Evolutionary conservation across 2,888 invertebrate genomes (phyloP), one percentile per base, ranked within the genome.

Genomic region (Tachina lurida): DNA sequence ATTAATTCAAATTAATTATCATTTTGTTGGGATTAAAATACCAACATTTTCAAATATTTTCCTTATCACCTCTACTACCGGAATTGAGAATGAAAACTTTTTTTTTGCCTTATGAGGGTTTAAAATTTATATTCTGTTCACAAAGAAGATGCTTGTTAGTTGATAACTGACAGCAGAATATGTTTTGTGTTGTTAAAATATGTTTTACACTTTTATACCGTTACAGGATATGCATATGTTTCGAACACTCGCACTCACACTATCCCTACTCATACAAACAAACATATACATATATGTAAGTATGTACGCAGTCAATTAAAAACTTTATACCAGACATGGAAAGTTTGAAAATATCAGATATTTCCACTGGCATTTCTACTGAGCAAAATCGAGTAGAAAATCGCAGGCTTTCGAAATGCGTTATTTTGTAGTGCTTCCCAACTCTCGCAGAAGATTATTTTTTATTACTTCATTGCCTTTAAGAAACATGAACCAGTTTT

Each of bases 1-100:
- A 84, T 84, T 74, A 79, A 79, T 74, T 47, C n/a, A 74, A 74
- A 84, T 78, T 78, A 79, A 79, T 84, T 70, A 75, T n/a, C 39
- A 49, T 74, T 70, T 54, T 62, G 45, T 74, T 13, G 15, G 68
- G 54, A 60, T 77, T 67, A 19, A 83, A 39, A 19, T 10, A 15
- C n/a, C n/a, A 49, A 49, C 15, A 77, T 45, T 10, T 22, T 62
- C 3, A 17, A 10, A 19, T 13, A 12, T n/a, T 13, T 19, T 41
- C 5, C 41, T 13, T 19, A 15, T 15, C 62, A 31, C 0, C 13
- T 5, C 15, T 10, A 7, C 13, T 43, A 13, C 3, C n/a, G 19
- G 22, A 13, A 10, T 17, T n/a, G 49, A 52, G 13, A 15, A 52
- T 63, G 52, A 52, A 60, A 60, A 52, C 12, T 43, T 31, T 31